A percentile compares a stretch with the other conserved stretches of the same genome.
Evolutionary conservation across 2,113 vertebrate species (phyloP).

Genomic region (Physeter macrocephalus): DNA sequence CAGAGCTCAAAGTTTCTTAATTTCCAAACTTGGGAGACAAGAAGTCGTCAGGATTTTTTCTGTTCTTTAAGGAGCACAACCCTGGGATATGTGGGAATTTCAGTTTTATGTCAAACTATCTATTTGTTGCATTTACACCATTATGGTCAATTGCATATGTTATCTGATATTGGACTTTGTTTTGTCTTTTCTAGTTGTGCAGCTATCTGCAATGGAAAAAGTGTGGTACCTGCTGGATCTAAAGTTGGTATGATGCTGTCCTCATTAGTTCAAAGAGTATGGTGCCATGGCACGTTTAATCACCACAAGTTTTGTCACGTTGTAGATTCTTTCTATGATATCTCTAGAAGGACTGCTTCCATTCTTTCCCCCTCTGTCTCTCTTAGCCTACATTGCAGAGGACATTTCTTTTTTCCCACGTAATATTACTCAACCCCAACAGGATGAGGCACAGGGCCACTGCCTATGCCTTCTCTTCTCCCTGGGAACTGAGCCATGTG

Average conservation of each 20-base stretch:
- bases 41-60: not conserved
- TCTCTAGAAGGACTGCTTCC: not conserved
- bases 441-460: not conserved
- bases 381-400: not conserved
- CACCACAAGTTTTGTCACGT: not conserved
- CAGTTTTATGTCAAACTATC: not conserved
- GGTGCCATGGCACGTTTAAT: not conserved
- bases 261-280: not conserved
- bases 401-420: not conserved
- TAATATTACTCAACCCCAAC: not conserved
- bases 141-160: not conserved
- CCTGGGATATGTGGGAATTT: not conserved
- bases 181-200: not conserved
- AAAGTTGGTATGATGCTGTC: not conserved
- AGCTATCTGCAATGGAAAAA: not conserved
- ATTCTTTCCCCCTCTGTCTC: not conserved
- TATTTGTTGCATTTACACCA: not conserved
- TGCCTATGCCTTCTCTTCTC: not conserved
- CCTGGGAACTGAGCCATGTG: not conserved
- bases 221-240: not conserved
- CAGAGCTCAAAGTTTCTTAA: not conserved
- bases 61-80: not conserved
- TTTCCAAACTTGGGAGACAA: not conserved
- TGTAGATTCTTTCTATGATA: not conserved
- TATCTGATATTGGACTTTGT: not conserved